Evolutionary conservation across 2,113 vertebrate species (phyloP), one percentile per base, ranked within the genome.

Genomic region (Notothenia rossii): DNA sequence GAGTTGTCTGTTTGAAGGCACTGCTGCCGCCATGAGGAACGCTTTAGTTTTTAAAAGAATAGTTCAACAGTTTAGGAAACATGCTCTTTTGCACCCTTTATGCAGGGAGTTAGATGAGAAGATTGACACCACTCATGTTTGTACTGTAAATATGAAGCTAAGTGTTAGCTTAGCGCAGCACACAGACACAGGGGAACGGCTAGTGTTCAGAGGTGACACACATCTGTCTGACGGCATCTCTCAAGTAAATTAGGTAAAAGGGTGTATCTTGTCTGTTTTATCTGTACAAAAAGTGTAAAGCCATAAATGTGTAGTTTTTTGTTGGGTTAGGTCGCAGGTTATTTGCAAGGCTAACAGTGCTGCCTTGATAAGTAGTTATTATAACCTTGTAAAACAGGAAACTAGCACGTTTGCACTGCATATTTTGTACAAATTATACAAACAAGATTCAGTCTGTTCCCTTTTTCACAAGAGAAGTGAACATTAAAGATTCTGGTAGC

Each of bases 1-100:
- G 1, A 61, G 20, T 20, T 10, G 80, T 75, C 56, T 66, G 68
- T 79, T 58, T 66, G 86, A 88, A 29, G 86, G 83, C 62, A 5
- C 61, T 22, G 65, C 75, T 66, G 66, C 69, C 10, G 58, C 56
- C 60, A 12, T 13, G 14, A 67, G 36, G 7, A 0, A 15, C 33
- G 18, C 20, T 2, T 46, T 55, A 17, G n/a, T 83, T 74, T 72
- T 61, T 36, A 43, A 69, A 61, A 65, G 25, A 67, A 11, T 10
- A n/a, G 20, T 63, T 76, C 17, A 75, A 43, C 36, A n/a, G 71
- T 75, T 66, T 53, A 40, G 36, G 15, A 60, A 33, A 10, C 5
- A 0, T 2, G 33, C 9, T 5, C 5, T 11, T 75, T 45, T 0
- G 0, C 36, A 60, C 11, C 7, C 7, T 54, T 54, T 29, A 71